These are phyloP conservation scores for Thermophis baileyi DNA, from an alignment of 2,113 vertebrate genomes.

Conservation along the genomic window DNA sequence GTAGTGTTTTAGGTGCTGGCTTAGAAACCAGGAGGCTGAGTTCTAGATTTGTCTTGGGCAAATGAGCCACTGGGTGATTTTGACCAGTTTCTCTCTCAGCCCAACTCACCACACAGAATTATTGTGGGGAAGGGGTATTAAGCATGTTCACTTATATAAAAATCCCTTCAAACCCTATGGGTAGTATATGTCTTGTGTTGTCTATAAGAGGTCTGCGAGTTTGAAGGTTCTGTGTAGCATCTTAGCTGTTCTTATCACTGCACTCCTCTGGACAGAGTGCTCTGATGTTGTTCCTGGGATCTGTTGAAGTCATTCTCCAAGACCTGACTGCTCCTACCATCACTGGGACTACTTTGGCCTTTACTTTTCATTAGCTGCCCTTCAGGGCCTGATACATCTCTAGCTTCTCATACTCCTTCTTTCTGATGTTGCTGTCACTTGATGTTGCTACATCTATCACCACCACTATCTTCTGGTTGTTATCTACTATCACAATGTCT, in stretches of 20 bases:
- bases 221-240: not conserved
- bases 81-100: not conserved
- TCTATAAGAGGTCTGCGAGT: not conserved
- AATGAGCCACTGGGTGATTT: not conserved
- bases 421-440: not conserved
- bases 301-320: not conserved
- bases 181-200: not conserved
- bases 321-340: not conserved
- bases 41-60: not conserved
- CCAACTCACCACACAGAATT: not conserved
- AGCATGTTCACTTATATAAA: not conserved
- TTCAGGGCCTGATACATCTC: not conserved
- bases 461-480: not conserved
- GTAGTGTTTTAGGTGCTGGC: not conserved
- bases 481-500: not conserved
- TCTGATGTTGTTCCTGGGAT: not conserved
- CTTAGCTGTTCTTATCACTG: not conserved
- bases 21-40: not conserved
- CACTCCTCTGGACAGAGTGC: not conserved
- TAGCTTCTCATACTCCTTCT: not conserved
- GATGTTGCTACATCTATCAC: not conserved
- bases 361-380: not conserved
- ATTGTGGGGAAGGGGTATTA: not conserved
- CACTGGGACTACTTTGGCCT: not conserved
- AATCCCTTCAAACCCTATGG: not conserved